Conservation (phyloP, 2,797 vertebrate species). For the Falco rusticolus region DNA sequence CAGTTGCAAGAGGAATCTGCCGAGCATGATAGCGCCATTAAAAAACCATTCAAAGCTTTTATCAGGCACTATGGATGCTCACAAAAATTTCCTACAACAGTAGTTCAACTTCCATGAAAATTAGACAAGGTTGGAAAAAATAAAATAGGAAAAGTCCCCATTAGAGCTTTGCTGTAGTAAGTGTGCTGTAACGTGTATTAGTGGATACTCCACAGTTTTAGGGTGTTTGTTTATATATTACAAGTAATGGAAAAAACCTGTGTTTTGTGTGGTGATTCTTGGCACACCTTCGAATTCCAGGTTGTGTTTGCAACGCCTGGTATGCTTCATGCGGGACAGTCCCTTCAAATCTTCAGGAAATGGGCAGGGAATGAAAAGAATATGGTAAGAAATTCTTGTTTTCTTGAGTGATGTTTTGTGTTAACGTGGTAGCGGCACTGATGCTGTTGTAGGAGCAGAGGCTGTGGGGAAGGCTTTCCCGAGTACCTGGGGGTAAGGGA, state of each 20-base stretch:
- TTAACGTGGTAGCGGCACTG: rapidly evolving
- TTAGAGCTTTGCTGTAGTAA: background rate
- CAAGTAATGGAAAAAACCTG: background rate
- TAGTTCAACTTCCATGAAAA: background rate
- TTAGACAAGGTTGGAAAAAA: background rate
- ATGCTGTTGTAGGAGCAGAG: rapidly evolving
- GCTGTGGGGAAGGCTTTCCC: background rate
- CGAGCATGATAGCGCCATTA: rapidly evolving
- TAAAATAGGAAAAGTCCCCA: rapidly evolving
- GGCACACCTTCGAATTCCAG: conserved; percentile 61
- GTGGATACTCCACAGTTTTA: background rate
- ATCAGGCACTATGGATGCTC: background rate
- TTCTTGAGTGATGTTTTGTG: background rate
- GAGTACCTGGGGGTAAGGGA: no score
- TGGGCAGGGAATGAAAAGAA: conserved; percentile 99
- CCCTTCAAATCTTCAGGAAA: conserved; percentile 98
- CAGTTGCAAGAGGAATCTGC: background rate
- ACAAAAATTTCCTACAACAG: background rate
- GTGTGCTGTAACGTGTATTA: rapidly evolving
- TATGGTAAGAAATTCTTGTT: conserved; percentile 83
- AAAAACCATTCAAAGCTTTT: background rate
- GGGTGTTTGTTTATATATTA: background rate
- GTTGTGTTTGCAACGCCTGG: conserved; percentile 98
- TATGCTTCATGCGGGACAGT: conserved; percentile 97
- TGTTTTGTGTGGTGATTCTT: background rate